Conservation (phyloP, 2,113 vertebrate genomes). For the Eubucco bourcierii region DNA sequence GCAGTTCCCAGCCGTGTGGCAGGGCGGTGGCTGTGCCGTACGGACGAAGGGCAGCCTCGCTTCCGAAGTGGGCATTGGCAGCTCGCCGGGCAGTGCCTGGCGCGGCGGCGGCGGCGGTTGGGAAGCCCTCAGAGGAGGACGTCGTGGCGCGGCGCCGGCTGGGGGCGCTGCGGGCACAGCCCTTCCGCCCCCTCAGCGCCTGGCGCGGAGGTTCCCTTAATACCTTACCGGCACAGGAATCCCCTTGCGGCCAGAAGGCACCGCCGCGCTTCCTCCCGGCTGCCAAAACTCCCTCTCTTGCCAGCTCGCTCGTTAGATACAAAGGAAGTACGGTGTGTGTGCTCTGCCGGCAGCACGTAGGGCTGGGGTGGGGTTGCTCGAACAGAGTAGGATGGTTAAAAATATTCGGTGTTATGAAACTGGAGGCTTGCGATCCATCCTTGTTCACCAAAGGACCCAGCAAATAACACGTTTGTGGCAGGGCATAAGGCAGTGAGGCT, state of each 20-base stretch:
- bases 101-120: background rate
- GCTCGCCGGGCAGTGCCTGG: background rate
- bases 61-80: accelerated
- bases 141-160: background rate
- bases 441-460: background rate
- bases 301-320: accelerated
- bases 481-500: background rate
- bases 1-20: accelerated
- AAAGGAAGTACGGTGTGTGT: background rate
- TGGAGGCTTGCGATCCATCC: accelerated
- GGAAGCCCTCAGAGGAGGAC: too few species aligned
- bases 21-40: background rate
- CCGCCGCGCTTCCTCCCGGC: accelerated
- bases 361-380: background rate
- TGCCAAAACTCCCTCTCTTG: accelerated
- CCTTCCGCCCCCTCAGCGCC: too few species aligned
- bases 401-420: accelerated
- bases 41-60: accelerated
- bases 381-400: background rate
- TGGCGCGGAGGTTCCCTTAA: too few species aligned
- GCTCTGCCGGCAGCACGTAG: accelerated
- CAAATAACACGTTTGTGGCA: too few species aligned
- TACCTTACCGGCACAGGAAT: accelerated
- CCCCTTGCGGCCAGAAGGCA: accelerated
- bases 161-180: background rate